Evolutionary conservation across 2,888 invertebrate species (phyloP).

Genomic region (Synergus laeviventris): DNA sequence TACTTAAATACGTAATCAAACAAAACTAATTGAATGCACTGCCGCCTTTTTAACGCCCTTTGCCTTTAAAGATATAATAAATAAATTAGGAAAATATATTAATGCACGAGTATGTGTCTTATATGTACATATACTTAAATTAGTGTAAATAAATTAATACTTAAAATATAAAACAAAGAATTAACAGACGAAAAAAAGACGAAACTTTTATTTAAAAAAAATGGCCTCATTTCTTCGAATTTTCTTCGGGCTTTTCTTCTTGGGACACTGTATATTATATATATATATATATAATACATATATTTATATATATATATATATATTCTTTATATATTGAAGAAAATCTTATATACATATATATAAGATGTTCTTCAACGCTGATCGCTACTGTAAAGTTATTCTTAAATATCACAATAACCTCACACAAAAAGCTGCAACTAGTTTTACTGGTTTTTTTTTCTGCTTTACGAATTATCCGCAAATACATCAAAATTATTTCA

Average conservation of each 20-base stretch:
- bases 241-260: constrained; percentile 4
- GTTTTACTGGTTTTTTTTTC: constrained; percentile 55
- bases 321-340: neutral
- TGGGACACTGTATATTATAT: constrained; percentile 28
- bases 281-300: constrained; percentile 18
- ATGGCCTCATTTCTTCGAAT: neutral
- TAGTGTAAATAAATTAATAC: constrained; percentile 32
- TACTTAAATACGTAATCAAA: constrained; percentile 12
- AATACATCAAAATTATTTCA: constrained; percentile 37
- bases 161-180: constrained; percentile 26
- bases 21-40: neutral
- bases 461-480: constrained; percentile 37
- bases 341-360: constrained; percentile 21
- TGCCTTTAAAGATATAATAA: constrained; percentile 18
- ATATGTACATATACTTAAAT: constrained; percentile 25
- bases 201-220: neutral
- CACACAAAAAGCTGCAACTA: constrained; percentile 74
- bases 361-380: constrained; percentile 39
- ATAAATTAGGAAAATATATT: constrained; percentile 38
- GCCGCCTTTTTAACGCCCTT: constrained; percentile 14
- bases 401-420: constrained; percentile 75
- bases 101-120: constrained; percentile 26
- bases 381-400: constrained; percentile 56
- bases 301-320: no score
- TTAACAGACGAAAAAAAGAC: constrained; percentile 3